phyloP scores from a whole-genome alignment of 2,113 vertebrate genomes.

The Riparia riparia region DNA sequence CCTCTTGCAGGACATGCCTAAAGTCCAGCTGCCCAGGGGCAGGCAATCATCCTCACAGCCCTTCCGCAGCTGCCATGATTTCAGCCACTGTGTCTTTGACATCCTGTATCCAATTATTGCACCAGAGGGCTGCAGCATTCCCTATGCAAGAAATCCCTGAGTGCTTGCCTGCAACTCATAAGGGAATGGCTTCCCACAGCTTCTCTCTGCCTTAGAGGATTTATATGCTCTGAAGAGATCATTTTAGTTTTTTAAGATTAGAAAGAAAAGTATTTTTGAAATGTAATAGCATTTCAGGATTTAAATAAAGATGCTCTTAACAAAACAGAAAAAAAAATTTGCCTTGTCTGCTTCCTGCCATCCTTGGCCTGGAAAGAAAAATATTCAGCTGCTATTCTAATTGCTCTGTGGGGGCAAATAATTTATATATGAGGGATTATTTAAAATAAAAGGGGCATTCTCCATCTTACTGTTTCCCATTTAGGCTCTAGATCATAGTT shows the following conservation, averaged over 20 bases:
- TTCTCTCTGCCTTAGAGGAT: conserved; percentile 3
- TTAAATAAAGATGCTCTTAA: conserved; percentile 11
- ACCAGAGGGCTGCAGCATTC: conserved; percentile 17
- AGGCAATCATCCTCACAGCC: conserved; percentile 41
- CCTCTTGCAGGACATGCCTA: neutral
- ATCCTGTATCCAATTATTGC: conserved; percentile 27
- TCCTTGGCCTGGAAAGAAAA: neutral
- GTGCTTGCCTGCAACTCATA: neutral
- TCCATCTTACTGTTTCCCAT: neutral
- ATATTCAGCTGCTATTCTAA: conserved; percentile 9
- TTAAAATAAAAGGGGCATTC: conserved; percentile 23
- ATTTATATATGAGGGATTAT: conserved; percentile 19
- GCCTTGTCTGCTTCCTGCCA: neutral
- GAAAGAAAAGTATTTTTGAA: neutral
- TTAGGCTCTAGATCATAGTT: neutral
- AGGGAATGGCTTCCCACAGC: conserved; percentile 23
- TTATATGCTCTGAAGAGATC: conserved; percentile 10
- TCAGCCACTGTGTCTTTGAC: conserved; percentile 24
- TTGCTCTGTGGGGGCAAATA: conserved; percentile 20
- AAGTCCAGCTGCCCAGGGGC: conserved; percentile 24
- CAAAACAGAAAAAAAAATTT: conserved; percentile 16
- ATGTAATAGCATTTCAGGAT: neutral
- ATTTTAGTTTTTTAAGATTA: neutral
- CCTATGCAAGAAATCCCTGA: neutral
- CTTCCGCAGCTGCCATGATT: conserved; percentile 34